Percentiles rank a stretch among this genome's conserved stretches.
Evolutionary conservation across 2,888 invertebrate species (phyloP).

Genomic region (Digitonthophagus gazella): DNA sequence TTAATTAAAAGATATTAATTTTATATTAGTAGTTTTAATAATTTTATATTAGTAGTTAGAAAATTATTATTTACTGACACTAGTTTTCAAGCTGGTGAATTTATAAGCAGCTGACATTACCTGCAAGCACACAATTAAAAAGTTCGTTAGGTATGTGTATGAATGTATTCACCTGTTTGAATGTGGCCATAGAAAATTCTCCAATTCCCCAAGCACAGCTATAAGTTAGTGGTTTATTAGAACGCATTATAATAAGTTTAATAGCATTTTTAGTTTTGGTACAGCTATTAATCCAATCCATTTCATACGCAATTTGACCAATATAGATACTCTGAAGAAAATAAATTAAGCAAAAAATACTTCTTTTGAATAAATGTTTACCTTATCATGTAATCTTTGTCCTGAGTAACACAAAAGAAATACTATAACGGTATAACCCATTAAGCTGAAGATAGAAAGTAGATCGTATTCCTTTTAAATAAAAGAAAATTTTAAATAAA

Average conservation of each 20-base stretch:
- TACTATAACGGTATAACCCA: background rate
- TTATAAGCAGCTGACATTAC: background rate
- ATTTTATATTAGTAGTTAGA: too few relatives aligned
- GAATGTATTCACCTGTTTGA: background rate
- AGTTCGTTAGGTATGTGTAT: too few relatives aligned
- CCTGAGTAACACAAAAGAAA: background rate
- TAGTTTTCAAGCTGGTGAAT: background rate
- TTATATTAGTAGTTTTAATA: background rate
- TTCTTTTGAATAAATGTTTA: background rate
- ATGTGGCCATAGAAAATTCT: background rate
- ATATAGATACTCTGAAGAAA: background rate
- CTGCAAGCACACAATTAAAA: background rate
- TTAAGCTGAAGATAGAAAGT: background rate
- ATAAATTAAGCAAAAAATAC: background rate
- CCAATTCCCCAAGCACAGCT: background rate
- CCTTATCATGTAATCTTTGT: background rate
- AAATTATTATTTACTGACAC: background rate
- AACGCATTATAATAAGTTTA: background rate
- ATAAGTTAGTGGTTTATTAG: background rate
- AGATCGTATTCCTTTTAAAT: background rate
- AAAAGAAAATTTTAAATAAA: too few relatives aligned
- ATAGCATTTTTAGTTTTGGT: background rate
- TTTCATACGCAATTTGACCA: background rate
- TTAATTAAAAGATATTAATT: slow-evolving; percentile 12
- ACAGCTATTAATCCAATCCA: background rate